Evolutionary conservation across 2,113 vertebrate species (phyloP), one percentile per base, ranked within the genome.

Genomic region (Notiomystis cincta): DNA sequence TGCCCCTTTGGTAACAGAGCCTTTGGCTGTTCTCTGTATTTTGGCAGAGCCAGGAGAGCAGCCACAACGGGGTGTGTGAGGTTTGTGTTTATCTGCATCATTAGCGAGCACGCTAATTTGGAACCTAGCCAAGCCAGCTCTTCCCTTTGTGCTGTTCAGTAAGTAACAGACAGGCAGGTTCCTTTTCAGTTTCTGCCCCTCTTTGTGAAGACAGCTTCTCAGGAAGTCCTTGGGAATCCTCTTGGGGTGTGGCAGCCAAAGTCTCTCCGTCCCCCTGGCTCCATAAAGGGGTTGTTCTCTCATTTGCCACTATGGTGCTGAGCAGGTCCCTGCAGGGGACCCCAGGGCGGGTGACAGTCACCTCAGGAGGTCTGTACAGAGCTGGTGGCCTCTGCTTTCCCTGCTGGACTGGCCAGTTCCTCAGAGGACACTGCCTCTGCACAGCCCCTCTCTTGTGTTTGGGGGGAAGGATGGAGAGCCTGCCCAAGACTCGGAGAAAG

Each of bases 401-500:
- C 16, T 33, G 7, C 45, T 84, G 30, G 51, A 20, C 38, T 40
- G 11, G 5, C 9, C 15, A 17, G 15, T 13, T 58, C 45, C 85
- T 71, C 65, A 60, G 15, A 78, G 48, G 31, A 33, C 1, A 0
- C 21, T 62, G 57, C 21, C 27, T 28, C 45, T 77, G n/a, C 72
- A 33, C 5, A 2, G 35, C 24, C 58, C 56, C 21, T 89, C 48
- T 65, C 60, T 60, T 70, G 7, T 1, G 1, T 73, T 77, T 70
- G 54, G 13, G 50, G 38, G 67, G 54, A 54, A 83, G 76, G 40
- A 44, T 20, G 48, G 40, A 76, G 48, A 78, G 8, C 0, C 0
- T 1, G 9, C 20, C 66, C 31, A 48, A 45, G 28, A 21, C 19
- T n/a, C 0, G 0, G 28, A 54, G 27, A 72, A 64, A 69, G 13